Evolutionary conservation across 2,113 vertebrate genomes (phyloP).

Genomic region (Poecile atricapillus): DNA sequence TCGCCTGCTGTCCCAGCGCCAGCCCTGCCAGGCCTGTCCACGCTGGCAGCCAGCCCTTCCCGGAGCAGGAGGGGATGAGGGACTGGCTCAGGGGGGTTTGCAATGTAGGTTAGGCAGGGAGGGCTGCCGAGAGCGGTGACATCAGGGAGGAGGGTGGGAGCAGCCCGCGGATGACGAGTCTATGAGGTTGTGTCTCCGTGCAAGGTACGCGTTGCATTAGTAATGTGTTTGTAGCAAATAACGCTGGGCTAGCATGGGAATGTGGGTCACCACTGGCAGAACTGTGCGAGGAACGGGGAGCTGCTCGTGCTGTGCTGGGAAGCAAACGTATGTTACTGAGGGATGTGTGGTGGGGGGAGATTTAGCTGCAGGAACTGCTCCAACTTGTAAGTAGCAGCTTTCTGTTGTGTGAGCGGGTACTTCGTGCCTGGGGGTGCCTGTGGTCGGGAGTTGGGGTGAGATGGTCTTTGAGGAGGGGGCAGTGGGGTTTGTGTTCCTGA

Average conservation of each 20-base stretch:
- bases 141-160: conserved; percentile 41
- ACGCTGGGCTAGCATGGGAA: conserved; percentile 37
- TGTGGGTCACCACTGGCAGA: conserved; percentile 46
- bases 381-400: conserved; percentile 4
- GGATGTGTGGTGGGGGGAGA: background rate
- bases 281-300: background rate
- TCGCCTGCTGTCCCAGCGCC: fast-evolving
- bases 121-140: background rate
- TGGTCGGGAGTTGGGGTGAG: background rate
- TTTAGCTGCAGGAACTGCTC: background rate
- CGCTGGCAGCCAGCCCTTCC: background rate
- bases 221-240: conserved; percentile 51
- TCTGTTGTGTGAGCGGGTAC: fast-evolving
- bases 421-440: background rate
- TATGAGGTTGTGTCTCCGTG: conserved; percentile 27
- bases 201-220: conserved; percentile 37
- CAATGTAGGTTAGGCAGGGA: conserved; percentile 45
- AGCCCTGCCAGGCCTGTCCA: background rate
- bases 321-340: background rate
- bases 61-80: background rate
- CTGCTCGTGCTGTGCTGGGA: conserved; percentile 21
- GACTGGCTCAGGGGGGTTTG: background rate
- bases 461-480: background rate
- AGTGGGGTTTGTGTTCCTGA: background rate
- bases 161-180: conserved; percentile 9